Evolutionary conservation across 2,113 vertebrate genomes (phyloP), one percentile per base, ranked within the genome.

Genomic region (Glaucidium brasilianum): DNA sequence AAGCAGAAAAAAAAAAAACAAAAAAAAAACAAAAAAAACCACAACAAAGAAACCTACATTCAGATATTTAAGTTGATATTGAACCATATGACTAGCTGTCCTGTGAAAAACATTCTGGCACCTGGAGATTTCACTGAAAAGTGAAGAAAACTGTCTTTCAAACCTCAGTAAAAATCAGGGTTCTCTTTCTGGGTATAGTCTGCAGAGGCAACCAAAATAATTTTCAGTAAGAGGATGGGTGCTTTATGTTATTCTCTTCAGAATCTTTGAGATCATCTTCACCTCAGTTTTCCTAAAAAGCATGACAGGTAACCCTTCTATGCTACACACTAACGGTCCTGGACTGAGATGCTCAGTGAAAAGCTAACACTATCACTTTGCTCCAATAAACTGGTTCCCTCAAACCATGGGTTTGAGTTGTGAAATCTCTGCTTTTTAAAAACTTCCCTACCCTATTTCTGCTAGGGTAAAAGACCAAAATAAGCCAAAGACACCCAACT

Each of bases 401-500:
- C 62, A 75, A 71, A 72, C 30, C 25, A 76, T 3, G 8, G 2
- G 19, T 77, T 60, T 82, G 21, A 71, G 23, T 50, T 77, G 89
- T 83, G 26, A 90, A 91, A 81, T 80, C 32, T 67, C 30, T 53
- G 16, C 16, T 85, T 92, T 75, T 72, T 21, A 74, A 71, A 13
- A 47, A 56, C 67, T 50, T 83, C 23, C 23, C 32, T 80, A 45
- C 16, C 3, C 39, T 55, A 5, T 37, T 76, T 56, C 56, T 68
- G 32, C 56, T 29, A 34, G 14, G 35, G 27, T n/a, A 71, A 78
- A 90, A 76, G n/a, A 58, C 21, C 34, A 89, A 72, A 67, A 50
- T 45, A 94, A 93, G 53, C 64, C 66, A 91, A 91, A 97, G 86
- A 60, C 86, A 96, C 52, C n/a, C 76, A 76, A 49, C 62, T 29